A percentile compares a stretch with the other conserved stretches of the same genome.
These are phyloP conservation scores for Gallinago stenura DNA, from an alignment of 2,797 vertebrate species.

Conservation along the genomic window DNA sequence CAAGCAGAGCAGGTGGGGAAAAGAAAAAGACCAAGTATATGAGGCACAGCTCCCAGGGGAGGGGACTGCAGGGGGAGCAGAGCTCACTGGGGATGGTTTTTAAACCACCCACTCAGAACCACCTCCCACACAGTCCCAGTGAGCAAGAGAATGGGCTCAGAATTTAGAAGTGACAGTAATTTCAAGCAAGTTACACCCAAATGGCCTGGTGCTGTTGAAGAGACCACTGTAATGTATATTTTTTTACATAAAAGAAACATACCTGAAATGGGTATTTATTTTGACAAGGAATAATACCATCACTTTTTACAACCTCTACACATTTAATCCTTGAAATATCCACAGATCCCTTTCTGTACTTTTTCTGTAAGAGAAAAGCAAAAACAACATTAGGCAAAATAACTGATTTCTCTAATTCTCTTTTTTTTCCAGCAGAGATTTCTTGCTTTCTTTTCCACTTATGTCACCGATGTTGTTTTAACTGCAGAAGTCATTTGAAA, in stretches of 20 bases:
- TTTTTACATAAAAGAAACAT: conserved; percentile 19
- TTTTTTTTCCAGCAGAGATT: background rate
- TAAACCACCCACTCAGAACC: background rate
- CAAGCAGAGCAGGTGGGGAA: background rate
- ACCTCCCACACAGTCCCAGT: background rate
- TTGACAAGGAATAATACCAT: conserved; percentile 88
- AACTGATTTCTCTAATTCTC: background rate
- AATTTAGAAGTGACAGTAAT: background rate
- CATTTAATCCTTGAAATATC: conserved; percentile 90
- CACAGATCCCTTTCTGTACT: conserved; percentile 88
- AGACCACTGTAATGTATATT: background rate
- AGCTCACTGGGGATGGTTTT: background rate
- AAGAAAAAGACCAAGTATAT: background rate
- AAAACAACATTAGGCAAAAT: background rate
- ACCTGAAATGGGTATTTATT: conserved; percentile 98
- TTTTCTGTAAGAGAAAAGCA: conserved; percentile 82
- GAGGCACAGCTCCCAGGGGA: background rate
- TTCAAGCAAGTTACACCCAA: background rate
- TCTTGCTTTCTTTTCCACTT: background rate
- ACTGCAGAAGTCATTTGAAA: background rate
- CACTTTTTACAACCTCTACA: conserved; percentile 91
- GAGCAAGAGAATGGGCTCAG: background rate
- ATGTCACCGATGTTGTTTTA: background rate
- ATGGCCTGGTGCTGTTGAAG: background rate
- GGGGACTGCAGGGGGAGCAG: background rate